A percentile compares a stretch with the other conserved stretches of the same genome.
phyloP scores from a whole-genome alignment of 2,888 invertebrate species.

The Scaptomyza parva region DNA sequence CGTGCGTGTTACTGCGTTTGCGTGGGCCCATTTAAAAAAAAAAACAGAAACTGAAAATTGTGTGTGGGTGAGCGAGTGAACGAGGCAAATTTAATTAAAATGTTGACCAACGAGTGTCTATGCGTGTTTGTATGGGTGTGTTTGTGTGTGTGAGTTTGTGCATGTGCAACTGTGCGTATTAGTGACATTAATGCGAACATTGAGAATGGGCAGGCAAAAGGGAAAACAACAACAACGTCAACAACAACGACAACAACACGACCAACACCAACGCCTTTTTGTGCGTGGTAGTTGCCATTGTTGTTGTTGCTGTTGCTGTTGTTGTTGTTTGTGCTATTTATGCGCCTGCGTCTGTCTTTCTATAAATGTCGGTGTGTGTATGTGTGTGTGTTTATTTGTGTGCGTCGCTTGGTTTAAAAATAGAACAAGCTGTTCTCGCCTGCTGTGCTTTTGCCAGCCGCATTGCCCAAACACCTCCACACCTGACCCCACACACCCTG shows the following conservation, averaged over 20 bases:
- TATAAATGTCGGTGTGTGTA: constrained; percentile 19
- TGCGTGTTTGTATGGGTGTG: constrained; percentile 18
- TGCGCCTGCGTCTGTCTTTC: constrained; percentile 72
- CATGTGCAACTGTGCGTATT: constrained; percentile 80
- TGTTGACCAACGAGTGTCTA: constrained; percentile 59
- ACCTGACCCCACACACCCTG: constrained; percentile 1
- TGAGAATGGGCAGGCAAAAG: constrained; percentile 51
- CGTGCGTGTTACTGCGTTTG: constrained; percentile 5
- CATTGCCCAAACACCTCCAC: constrained; percentile 64
- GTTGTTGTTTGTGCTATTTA: constrained; percentile 72
- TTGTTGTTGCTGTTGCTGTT: constrained; percentile 54
- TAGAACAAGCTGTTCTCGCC: constrained; percentile 76
- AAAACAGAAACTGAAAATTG: too few species aligned
- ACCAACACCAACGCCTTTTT: constrained; percentile 54
- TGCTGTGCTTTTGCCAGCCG: constrained; percentile 77
- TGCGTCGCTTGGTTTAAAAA: constrained; percentile 68
- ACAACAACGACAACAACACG: constrained; percentile 47
- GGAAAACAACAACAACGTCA: constrained; percentile 35
- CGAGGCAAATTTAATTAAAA: constrained; percentile 74
- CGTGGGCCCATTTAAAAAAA: constrained; percentile 59
- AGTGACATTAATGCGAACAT: constrained; percentile 78
- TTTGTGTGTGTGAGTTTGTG: constrained; percentile 35
- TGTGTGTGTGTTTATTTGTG: constrained; percentile 42
- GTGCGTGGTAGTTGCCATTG: constrained; percentile 44
- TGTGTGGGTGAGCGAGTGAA: constrained; percentile 34